Base-by-base conservation (phyloP, 1,140 invertebrate genomes). In the Drosophila obscura region DNA sequence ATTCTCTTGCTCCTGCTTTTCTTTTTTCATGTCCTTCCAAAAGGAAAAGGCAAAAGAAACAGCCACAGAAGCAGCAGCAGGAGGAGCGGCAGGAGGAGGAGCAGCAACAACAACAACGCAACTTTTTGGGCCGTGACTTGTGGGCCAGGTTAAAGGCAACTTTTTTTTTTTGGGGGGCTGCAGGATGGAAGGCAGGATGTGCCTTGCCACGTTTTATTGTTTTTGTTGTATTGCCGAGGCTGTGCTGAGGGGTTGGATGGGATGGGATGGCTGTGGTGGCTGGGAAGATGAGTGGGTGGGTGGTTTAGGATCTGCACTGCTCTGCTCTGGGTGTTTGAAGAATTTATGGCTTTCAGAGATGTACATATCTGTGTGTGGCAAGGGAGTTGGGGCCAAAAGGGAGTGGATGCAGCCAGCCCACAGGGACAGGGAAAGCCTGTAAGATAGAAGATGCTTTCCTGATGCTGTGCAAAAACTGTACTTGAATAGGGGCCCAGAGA, bases 321-420 rank as follows among this genome's bases (percentile, higher is more conserved):
- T 80, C 74, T 74, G 19, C 19, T 19, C 19, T 19, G 19, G 55
- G 55, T 61, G 74, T 90, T 90, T 90, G 88, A 90, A 77, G 88
- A 90, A 90, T 90, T 90, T 90, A 90, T 90, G 88, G 89, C 83
- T 73, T 87, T 79, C 77, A 82, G 78, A 90, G 87, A 90, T 90
- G 87, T 90, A 28, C 26, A 7, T 39, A 90, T 90, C 85, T 88
- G 55, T 88, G 66, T 88, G 66, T 45, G 71, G 71, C 72, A 59
- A 55, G 72, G 72, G 72, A 74, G 55, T 65, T 35, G 13, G 16
- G 16, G 69, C 50, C 50, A 19, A 71, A 49, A 46, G 44, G 77
- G 61, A 16, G 48, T 19, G 50, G 41, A 4, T 45, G 28, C 19
- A 19, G 16, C 16, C 16, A 16, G 19, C 19, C 19, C 19, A 19